These are phyloP conservation scores for Mayetiola destructor DNA, from an alignment of 2,888 invertebrate genomes.

Conservation along the genomic window DNA sequence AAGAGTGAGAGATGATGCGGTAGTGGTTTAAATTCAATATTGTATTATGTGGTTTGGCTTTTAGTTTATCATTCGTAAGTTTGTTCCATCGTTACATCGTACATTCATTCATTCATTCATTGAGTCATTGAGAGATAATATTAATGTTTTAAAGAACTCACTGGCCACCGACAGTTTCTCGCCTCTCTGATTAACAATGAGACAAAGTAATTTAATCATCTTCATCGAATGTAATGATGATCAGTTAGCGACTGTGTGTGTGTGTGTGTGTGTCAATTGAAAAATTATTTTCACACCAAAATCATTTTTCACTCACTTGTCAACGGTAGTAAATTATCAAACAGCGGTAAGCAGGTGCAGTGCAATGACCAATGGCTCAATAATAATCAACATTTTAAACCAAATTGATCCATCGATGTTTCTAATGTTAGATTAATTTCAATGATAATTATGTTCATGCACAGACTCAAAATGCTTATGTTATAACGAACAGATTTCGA, in stretches of 20 bases:
- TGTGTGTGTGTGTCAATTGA: neutral
- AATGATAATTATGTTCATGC: no score
- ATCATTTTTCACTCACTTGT: neutral
- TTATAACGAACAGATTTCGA: no score
- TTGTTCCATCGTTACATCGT: constrained; percentile 2
- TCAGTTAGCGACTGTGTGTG: neutral
- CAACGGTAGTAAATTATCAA: neutral
- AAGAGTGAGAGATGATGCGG: constrained; percentile 12
- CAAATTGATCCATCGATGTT: no score
- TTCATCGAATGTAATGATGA: no score
- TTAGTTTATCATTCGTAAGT: neutral
- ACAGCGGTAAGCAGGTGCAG: no score
- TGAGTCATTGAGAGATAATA: no score
- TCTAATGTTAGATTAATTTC: no score
- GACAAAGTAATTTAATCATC: no score
- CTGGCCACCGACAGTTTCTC: neutral
- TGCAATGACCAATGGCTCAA: no score
- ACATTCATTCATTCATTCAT: constrained; percentile 4
- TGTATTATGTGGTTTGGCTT: constrained; percentile 10
- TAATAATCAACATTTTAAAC: no score
- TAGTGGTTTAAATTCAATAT: constrained; percentile 11
- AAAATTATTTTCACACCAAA: neutral
- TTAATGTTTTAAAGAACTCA: no score
- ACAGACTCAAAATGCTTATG: no score
- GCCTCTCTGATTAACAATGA: neutral